These are phyloP conservation scores for Phengaris arion DNA, from an alignment of 2,888 invertebrate species.

Conservation along the genomic window DNA sequence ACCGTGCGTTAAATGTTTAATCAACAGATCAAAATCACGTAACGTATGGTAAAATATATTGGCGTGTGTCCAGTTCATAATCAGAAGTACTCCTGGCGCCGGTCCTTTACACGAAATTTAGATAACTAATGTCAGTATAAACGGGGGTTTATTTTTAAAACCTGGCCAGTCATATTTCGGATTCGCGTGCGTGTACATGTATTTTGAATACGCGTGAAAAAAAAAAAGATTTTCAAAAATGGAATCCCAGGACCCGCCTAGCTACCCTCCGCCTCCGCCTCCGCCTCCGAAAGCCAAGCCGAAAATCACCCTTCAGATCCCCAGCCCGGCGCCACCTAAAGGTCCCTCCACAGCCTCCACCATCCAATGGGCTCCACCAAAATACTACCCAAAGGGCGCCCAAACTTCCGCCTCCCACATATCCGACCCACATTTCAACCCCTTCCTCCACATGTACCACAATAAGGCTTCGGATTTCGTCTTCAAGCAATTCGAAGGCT, in stretches of 20 bases:
- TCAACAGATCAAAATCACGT: slow-evolving; percentile 8
- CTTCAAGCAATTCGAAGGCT: slow-evolving; percentile 88
- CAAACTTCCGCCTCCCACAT: slow-evolving; percentile 59
- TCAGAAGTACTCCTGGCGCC: slow-evolving; percentile 14
- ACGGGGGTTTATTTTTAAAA: slow-evolving; percentile 70
- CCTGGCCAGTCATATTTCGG: slow-evolving; percentile 62
- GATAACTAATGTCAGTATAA: slow-evolving; percentile 55
- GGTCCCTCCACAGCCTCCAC: slow-evolving; percentile 51
- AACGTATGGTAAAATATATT: slow-evolving; percentile 2
- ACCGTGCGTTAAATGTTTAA: background rate
- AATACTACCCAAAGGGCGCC: slow-evolving; percentile 51
- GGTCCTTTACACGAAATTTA: slow-evolving; percentile 19
- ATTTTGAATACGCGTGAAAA: slow-evolving; percentile 30
- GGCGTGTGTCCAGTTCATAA: slow-evolving; percentile 7
- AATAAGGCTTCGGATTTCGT: slow-evolving; percentile 87
- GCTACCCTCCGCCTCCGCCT: slow-evolving; percentile 66
- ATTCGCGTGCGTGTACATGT: slow-evolving; percentile 57
- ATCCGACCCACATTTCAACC: slow-evolving; percentile 65
- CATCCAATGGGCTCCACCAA: slow-evolving; percentile 46
- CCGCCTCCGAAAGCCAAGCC: slow-evolving; percentile 65
- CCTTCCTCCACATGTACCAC: slow-evolving; percentile 76
- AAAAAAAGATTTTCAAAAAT: slow-evolving; percentile 41
- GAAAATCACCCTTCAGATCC: slow-evolving; percentile 76
- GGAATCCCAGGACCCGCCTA: slow-evolving; percentile 59
- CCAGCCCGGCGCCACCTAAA: slow-evolving; percentile 50